A percentile compares a stretch with the other conserved stretches of the same genome.
Conservation (phyloP, 1,140 invertebrate genomes). For the Arion vulgaris region DNA sequence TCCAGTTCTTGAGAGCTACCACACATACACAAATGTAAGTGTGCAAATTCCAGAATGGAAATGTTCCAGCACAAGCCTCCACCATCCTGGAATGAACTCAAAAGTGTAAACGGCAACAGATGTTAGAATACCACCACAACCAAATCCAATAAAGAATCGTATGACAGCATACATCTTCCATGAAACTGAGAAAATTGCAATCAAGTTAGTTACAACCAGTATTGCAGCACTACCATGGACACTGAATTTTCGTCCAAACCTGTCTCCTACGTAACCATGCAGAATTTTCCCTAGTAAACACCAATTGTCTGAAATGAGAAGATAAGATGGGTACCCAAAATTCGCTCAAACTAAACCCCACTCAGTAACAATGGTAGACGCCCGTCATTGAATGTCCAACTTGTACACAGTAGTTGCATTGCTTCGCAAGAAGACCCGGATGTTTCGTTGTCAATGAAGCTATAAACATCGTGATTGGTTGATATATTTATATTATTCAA, state of each 20-base stretch:
- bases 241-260: constrained; percentile 9
- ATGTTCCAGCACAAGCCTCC: not conserved
- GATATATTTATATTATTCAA: not conserved
- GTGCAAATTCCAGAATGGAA: not conserved
- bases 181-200: not conserved
- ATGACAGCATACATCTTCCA: no score
- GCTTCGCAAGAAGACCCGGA: no score
- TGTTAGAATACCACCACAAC: not conserved
- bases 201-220: not conserved
- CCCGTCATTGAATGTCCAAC: no score
- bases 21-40: not conserved
- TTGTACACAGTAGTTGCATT: no score
- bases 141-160: not conserved
- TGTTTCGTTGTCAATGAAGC: no score
- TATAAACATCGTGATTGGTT: no score
- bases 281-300: not conserved
- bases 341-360: not conserved
- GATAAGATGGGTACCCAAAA: not conserved
- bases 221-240: no score
- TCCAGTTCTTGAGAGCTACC: not conserved
- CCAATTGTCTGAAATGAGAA: not conserved
- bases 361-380: no score
- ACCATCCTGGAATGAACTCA: not conserved
- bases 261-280: not conserved
- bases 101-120: not conserved